These are phyloP conservation scores for Plecotus auritus DNA, from an alignment of 2,113 vertebrate species.

Conservation along the genomic window DNA sequence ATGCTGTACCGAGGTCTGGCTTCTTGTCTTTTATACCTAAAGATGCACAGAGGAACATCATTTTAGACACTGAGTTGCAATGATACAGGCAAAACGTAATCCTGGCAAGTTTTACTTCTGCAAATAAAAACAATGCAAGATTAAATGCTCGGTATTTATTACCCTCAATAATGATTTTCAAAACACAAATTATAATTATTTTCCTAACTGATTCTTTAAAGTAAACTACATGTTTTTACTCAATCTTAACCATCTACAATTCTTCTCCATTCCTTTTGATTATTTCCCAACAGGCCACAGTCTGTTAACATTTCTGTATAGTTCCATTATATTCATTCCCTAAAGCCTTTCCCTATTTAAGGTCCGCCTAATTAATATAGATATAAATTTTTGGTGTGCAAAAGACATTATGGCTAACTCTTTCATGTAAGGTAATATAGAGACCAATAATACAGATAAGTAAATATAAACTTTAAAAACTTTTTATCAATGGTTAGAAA, in stretches of 20 bases:
- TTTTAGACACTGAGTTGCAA: background rate
- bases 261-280: background rate
- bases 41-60: background rate
- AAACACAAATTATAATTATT: background rate
- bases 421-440: background rate
- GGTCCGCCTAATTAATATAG: background rate
- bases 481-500: background rate
- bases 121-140: background rate
- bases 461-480: background rate
- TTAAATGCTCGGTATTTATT: background rate
- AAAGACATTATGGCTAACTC: background rate
- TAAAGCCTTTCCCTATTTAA: background rate
- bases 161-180: background rate
- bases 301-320: background rate
- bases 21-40: conserved; percentile 92
- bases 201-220: background rate
- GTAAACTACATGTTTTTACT: conserved; percentile 1
- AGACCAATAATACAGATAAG: background rate
- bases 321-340: background rate
- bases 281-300: background rate
- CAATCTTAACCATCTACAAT: background rate
- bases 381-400: background rate
- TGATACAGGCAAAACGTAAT: background rate
- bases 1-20: conserved; percentile 91
- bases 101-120: background rate